Conservation (phyloP, 2,113 vertebrate genomes). For the Phaethon lepturus region DNA sequence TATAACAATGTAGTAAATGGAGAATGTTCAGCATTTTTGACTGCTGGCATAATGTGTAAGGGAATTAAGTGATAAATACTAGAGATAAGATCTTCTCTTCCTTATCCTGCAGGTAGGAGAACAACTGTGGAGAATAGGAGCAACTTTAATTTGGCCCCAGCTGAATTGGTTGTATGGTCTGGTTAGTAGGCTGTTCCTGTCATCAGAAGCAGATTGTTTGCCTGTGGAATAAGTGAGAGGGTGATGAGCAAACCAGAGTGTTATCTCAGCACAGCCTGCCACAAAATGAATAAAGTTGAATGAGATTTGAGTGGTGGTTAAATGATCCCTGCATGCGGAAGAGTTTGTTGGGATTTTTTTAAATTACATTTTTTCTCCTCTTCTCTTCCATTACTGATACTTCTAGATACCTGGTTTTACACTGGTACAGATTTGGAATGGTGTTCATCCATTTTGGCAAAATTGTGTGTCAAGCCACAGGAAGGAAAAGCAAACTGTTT, state of each 20-base stretch:
- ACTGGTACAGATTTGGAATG: background rate
- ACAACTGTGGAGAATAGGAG: background rate
- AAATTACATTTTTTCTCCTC: background rate
- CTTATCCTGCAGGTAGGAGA: background rate
- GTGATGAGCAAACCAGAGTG: background rate
- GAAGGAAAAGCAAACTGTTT: background rate
- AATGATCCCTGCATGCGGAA: background rate
- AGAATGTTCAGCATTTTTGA: background rate
- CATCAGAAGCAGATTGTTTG: background rate
- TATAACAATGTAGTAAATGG: background rate
- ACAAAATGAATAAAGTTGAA: background rate
- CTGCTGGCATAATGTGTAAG: background rate
- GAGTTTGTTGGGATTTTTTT: background rate
- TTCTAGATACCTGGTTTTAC: accelerated
- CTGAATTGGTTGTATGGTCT: background rate
- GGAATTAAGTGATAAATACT: background rate
- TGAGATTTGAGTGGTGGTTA: background rate
- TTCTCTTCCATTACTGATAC: background rate
- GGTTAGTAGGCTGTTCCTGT: background rate
- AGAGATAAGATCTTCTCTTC: background rate
- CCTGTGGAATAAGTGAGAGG: background rate
- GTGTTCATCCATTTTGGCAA: background rate
- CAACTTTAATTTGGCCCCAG: background rate
- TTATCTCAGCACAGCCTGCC: background rate
- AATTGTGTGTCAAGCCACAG: background rate